These are phyloP conservation scores for Tenthredo distinguenda DNA, from an alignment of 2,888 invertebrate species.

Conservation along the genomic window DNA sequence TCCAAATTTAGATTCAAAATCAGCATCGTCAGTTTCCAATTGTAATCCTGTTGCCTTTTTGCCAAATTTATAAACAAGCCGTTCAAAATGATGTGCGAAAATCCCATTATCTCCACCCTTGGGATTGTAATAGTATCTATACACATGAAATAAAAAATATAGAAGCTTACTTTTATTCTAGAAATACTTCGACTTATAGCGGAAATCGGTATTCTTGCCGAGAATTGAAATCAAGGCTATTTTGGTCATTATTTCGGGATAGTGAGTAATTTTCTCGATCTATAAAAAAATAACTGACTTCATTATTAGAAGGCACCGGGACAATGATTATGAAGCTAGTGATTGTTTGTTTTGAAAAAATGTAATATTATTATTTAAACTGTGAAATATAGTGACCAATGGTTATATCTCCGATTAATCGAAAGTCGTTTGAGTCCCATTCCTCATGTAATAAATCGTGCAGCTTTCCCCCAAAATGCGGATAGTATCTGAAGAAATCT, in stretches of 20 bases:
- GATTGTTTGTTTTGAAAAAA: no score
- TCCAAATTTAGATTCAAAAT: no score
- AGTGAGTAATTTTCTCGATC: not conserved
- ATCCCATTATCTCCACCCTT: not conserved
- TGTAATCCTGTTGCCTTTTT: no score
- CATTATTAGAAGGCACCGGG: no score
- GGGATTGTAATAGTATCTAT: not conserved
- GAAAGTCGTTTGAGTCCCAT: constrained; percentile 48
- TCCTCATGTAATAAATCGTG: constrained; percentile 72
- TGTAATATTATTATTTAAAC: no score
- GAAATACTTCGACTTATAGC: no score
- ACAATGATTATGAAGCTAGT: no score
- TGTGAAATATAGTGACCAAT: no score
- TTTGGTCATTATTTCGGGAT: not conserved
- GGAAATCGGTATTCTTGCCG: no score
- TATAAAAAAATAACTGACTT: not conserved
- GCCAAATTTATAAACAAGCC: no score
- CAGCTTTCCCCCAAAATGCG: constrained; percentile 70
- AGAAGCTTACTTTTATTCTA: not conserved
- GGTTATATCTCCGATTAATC: no score
- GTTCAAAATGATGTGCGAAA: not conserved
- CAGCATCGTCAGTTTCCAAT: no score
- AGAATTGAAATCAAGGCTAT: not conserved
- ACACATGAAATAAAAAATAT: not conserved
- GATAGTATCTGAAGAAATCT: constrained; percentile 72